phyloP scores from a whole-genome alignment of 1,140 invertebrate genomes.

The Brachionus paranguensis region DNA sequence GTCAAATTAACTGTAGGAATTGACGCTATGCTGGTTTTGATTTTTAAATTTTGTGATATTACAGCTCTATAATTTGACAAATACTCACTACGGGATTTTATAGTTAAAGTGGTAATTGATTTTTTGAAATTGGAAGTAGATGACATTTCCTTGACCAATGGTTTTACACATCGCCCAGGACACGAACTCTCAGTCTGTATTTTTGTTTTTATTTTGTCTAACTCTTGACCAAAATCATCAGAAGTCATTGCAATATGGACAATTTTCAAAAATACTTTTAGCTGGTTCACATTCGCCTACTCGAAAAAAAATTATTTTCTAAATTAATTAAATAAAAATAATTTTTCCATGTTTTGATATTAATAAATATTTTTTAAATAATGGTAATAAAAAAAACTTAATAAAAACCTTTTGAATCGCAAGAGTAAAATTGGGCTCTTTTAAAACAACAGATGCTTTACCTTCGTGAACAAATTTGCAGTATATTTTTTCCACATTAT shows the following conservation, averaged over 20 bases:
- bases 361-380: background rate
- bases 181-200: background rate
- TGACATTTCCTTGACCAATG: background rate
- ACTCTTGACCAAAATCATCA: background rate
- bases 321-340: background rate
- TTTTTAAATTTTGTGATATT: slow-evolving; percentile 8
- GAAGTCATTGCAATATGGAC: slow-evolving; percentile 22
- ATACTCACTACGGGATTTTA: background rate
- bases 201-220: slow-evolving; percentile 31
- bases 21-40: background rate
- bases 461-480: slow-evolving; percentile 35
- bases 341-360: background rate
- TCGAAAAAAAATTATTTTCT: background rate
- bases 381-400: background rate
- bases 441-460: slow-evolving; percentile 16
- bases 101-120: background rate
- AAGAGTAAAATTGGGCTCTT: slow-evolving; percentile 28
- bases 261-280: slow-evolving; percentile 37
- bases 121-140: background rate
- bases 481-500: slow-evolving; percentile 34
- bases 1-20: background rate
- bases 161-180: background rate
- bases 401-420: slow-evolving; percentile 14
- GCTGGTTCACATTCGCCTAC: slow-evolving; percentile 29
- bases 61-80: background rate